These are phyloP conservation scores for Rhinolophus sinicus DNA, from an alignment of 2,113 vertebrate genomes.

Conservation along the genomic window DNA sequence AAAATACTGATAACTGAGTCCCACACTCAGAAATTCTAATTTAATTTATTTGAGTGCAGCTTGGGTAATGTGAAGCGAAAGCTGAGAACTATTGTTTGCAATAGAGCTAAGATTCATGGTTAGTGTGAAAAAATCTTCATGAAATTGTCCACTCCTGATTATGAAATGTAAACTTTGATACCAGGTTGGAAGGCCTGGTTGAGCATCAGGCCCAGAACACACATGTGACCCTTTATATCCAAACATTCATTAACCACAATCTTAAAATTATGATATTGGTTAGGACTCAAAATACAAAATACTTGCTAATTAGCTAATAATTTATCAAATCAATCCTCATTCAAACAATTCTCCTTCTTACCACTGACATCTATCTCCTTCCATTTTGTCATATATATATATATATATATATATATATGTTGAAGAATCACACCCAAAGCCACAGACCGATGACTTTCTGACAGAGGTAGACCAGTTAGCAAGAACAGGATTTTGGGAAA, in stretches of 20 bases:
- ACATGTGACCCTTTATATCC: background rate
- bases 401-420: background rate
- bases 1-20: background rate
- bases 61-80: background rate
- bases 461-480: background rate
- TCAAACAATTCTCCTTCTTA: background rate
- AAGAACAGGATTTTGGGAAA: background rate
- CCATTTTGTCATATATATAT: background rate
- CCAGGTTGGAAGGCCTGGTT: background rate
- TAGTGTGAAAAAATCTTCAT: background rate
- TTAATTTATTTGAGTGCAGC: background rate
- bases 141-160: background rate
- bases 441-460: background rate
- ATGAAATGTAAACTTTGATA: background rate
- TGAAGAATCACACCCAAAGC: background rate
- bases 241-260: background rate
- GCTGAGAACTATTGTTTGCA: background rate
- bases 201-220: background rate
- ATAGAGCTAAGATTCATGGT: background rate
- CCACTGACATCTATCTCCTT: background rate
- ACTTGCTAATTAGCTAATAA: background rate
- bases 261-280: background rate
- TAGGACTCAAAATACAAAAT: background rate
- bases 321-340: background rate
- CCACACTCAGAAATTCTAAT: background rate